Conservation (phyloP, 2,113 vertebrate genomes). For the Campylorhamphus procurvoides region DNA sequence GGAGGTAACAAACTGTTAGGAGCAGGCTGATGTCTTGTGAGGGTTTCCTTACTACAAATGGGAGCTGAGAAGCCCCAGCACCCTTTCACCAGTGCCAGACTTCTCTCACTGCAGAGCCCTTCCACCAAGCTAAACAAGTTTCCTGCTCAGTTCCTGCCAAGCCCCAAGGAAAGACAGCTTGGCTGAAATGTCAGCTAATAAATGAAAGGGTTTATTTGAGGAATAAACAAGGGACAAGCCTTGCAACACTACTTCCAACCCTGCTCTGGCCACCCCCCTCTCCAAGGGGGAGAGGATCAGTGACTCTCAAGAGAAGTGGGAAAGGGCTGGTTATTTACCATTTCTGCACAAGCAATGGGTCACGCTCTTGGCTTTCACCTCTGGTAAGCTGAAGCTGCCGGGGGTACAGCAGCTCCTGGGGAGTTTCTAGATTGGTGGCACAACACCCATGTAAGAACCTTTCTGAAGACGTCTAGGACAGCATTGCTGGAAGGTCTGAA, state of each 20-base stretch:
- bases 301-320: background rate
- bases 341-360: background rate
- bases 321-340: background rate
- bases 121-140: background rate
- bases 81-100: background rate
- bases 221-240: background rate
- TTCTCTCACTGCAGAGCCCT: background rate
- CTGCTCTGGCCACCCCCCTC: background rate
- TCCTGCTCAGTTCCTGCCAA: background rate
- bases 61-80: background rate
- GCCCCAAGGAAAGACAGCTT: background rate
- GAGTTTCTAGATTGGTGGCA: background rate
- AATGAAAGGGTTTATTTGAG: background rate
- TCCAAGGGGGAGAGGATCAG: rapidly evolving
- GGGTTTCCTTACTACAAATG: background rate
- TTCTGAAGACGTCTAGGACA: background rate
- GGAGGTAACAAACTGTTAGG: slow-evolving; percentile 21
- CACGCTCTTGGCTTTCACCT: background rate
- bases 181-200: background rate
- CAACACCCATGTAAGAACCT: background rate
- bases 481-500: background rate
- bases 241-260: background rate
- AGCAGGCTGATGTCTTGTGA: background rate
- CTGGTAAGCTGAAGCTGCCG: background rate
- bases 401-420: background rate